Evolutionary conservation across 30 jellyfish, hydroid and myxozoan genomes (phyloP).

Genomic region (Chironex yamaguchii): DNA sequence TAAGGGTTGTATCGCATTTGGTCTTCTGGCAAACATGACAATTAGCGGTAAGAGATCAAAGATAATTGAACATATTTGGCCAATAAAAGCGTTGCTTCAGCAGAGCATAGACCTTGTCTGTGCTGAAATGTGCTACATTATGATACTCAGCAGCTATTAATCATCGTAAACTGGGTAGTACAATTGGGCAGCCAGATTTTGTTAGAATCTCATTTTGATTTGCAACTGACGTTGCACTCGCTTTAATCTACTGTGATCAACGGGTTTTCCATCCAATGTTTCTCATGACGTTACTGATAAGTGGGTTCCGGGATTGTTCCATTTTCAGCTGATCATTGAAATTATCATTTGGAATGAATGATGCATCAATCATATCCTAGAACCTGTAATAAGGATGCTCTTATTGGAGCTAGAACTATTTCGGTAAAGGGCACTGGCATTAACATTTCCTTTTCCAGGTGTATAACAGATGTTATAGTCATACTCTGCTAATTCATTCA

Average conservation of each 20-base stretch:
- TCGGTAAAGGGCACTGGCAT: no score
- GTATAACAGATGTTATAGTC: no score
- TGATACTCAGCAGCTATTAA: slow-evolving; percentile 23
- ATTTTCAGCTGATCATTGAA: no score
- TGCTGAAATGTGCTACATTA: slow-evolving; percentile 50
- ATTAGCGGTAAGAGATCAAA: not conserved
- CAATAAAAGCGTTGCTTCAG: slow-evolving; percentile 42
- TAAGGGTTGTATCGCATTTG: slow-evolving; percentile 20
- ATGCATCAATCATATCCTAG: no score
- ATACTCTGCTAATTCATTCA: no score
- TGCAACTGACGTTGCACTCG: slow-evolving; percentile 21
- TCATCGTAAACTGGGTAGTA: slow-evolving; percentile 37
- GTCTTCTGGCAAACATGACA: slow-evolving; percentile 38
- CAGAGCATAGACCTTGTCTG: not conserved
- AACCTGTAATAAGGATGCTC: no score
- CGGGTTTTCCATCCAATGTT: not conserved
- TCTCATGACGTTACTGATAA: not conserved
- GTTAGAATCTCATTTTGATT: slow-evolving; percentile 16
- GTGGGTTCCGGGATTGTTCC: not conserved
- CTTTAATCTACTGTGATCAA: slow-evolving; percentile 13
- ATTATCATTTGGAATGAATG: no score
- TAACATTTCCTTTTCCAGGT: no score
- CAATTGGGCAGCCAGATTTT: slow-evolving; percentile 33
- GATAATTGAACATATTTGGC: slow-evolving; percentile 55
- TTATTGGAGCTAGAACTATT: no score